Percentiles rank a stretch among this genome's conserved stretches.
Conservation (phyloP, 1,140 invertebrate species). For the Rhizoglyphus robini region DNA sequence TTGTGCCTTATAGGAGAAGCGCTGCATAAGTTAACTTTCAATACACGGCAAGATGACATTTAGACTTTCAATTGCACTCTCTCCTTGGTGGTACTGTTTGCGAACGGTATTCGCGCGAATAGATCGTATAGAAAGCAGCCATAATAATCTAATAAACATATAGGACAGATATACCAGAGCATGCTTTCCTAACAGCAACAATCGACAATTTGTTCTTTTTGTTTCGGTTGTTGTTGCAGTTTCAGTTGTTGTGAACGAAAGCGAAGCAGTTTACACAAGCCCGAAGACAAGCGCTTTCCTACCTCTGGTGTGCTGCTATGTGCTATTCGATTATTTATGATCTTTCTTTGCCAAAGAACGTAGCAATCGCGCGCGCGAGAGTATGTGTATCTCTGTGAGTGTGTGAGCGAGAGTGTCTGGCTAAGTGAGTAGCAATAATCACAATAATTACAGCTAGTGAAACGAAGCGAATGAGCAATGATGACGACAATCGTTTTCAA, state of each 20-base stretch:
- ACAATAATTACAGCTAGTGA: not conserved
- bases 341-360: constrained; percentile 5
- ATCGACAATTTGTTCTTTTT: not conserved
- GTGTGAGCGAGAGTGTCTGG: not conserved
- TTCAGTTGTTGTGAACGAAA: not conserved
- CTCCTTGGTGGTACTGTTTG: too few species aligned
- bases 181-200: too few species aligned
- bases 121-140: too few species aligned
- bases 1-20: not conserved
- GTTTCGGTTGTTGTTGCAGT: not conserved
- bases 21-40: too few species aligned
- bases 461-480: not conserved
- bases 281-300: not conserved
- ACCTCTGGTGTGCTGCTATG: not conserved
- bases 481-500: constrained; percentile 15
- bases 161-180: too few species aligned
- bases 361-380: constrained; percentile 1
- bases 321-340: constrained; percentile 9
- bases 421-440: not conserved
- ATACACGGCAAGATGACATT: not conserved
- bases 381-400: not conserved
- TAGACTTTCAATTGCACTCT: not conserved
- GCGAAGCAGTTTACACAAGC: too few species aligned
- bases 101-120: too few species aligned
- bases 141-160: too few species aligned